Base-by-base conservation (phyloP, 2,113 vertebrate genomes). In the Zosterops pallidus region DNA sequence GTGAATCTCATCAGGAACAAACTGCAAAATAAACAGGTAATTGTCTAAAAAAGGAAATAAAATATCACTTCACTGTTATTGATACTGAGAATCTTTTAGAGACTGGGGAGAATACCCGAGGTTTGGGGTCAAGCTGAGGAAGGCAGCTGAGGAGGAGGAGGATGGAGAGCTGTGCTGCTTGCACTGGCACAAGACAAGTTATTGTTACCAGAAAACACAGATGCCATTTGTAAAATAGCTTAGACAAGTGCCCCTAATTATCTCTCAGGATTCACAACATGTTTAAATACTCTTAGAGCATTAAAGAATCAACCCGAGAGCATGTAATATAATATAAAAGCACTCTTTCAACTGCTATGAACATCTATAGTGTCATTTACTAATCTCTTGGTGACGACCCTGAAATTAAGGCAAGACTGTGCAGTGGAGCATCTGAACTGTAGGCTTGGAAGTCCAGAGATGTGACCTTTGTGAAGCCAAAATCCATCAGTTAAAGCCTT, bases 211-310 rank as follows among this genome's bases (percentile, higher is more conserved):
- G 67, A 64, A 92, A 91, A 89, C 55, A 44, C 67, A 94, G 87
- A 83, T 80, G 70, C 68, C 93, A 60, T 76, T 79, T 85, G 71
- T 77, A 42, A 69, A 93, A 80, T 39, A 76, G 63, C 42, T 85
- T 39, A 83, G 85, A 85, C 50, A 94, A 94, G 74, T 76, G 70
- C 52, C 93, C 87, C 55, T 82, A 85, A 88, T 87, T 90, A 94
- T 68, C 87, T 57, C 62, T 63, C 55, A 42, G 87, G 78, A 94
- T 91, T 89, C 84, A 64, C 67, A 94, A 88, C 82, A 85, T 83
- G 60, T 72, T 94, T 85, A 93, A 94, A 90, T 67, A 79, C 84
- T 85, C 71, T 63, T 17, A 25, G 39, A 80, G 63, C 85, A 91
- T 55, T 91, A 74, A 86, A 46, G 79, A 83, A 93, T 74, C 82